Evolutionary conservation across 2,113 vertebrate genomes (phyloP).

Genomic region (Pseudorectes ferrugineus): DNA sequence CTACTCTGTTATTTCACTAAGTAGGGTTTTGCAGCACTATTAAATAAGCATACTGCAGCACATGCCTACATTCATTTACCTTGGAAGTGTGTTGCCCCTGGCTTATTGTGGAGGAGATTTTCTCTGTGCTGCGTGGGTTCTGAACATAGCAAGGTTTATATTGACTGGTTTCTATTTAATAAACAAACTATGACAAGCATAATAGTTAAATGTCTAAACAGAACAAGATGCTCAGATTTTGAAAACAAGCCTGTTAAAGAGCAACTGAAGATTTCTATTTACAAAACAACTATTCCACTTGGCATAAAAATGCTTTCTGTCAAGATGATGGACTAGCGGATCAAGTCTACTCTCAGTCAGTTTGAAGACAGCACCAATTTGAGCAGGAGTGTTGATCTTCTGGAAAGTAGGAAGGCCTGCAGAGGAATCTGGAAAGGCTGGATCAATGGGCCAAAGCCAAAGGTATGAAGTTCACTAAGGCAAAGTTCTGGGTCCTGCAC

Average conservation of each 20-base stretch:
- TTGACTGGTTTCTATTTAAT: slow-evolving; percentile 45
- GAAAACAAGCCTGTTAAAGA: slow-evolving; percentile 42
- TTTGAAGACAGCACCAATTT: not conserved
- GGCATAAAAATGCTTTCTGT: slow-evolving; percentile 25
- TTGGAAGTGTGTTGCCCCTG: slow-evolving; percentile 19
- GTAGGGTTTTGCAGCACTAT: not conserved
- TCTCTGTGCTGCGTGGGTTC: slow-evolving; percentile 10
- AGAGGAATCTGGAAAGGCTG: not conserved
- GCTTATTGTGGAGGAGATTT: slow-evolving; percentile 12
- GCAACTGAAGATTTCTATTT: slow-evolving; percentile 36
- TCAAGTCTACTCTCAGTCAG: not conserved
- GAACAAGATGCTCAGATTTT: slow-evolving; percentile 36
- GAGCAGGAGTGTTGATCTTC: not conserved
- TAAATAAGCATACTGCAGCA: not conserved
- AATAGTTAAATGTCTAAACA: slow-evolving; percentile 46
- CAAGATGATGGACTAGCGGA: not conserved
- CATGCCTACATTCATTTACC: not conserved
- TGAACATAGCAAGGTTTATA: slow-evolving; percentile 38
- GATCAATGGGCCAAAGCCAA: not conserved
- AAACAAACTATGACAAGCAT: slow-evolving; percentile 46
- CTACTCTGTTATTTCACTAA: not conserved
- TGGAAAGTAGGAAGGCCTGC: not conserved
- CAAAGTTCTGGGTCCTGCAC: not conserved
- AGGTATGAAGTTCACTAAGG: not conserved
- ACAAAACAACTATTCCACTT: not conserved